Evolutionary conservation across 2,888 invertebrate species (phyloP).

Genomic region (Dinocampus coccinellae): DNA sequence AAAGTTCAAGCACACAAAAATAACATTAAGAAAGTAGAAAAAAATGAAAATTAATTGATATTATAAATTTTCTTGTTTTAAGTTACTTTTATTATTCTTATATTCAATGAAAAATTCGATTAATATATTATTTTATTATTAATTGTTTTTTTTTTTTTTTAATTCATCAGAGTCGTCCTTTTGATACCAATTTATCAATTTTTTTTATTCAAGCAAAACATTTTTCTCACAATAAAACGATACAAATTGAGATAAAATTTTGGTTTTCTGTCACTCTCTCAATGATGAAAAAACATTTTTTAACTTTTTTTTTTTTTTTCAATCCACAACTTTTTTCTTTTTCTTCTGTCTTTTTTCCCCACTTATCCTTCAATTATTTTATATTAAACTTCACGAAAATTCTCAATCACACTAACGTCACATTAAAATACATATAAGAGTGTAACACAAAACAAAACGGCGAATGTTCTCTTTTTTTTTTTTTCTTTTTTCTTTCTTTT

Average conservation of each 20-base stretch:
- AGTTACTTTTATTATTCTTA: conserved; percentile 16
- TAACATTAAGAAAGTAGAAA: background rate
- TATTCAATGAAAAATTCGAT: conserved; percentile 22
- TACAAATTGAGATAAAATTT: no score
- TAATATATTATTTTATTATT: conserved; percentile 28
- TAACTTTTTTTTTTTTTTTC: background rate
- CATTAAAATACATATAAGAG: conserved; percentile 30
- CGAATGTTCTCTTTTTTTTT: background rate
- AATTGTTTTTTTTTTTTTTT: conserved; percentile 4
- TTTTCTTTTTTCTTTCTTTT: background rate
- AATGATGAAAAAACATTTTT: no score
- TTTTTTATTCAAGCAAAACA: background rate
- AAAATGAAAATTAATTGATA: background rate
- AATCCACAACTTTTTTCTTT: background rate
- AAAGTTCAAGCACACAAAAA: conserved; percentile 57
- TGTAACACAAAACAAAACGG: conserved; percentile 29
- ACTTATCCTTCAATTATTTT: background rate
- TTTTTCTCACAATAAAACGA: no score
- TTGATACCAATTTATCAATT: background rate
- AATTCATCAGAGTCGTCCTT: background rate
- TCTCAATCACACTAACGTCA: conserved; percentile 19
- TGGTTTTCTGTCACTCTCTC: no score
- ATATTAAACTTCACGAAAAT: conserved; percentile 18
- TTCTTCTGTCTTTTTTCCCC: background rate
- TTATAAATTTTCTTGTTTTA: conserved; percentile 23